Conservation (phyloP, 2,113 vertebrate species). For the Danio rerio region DNA sequence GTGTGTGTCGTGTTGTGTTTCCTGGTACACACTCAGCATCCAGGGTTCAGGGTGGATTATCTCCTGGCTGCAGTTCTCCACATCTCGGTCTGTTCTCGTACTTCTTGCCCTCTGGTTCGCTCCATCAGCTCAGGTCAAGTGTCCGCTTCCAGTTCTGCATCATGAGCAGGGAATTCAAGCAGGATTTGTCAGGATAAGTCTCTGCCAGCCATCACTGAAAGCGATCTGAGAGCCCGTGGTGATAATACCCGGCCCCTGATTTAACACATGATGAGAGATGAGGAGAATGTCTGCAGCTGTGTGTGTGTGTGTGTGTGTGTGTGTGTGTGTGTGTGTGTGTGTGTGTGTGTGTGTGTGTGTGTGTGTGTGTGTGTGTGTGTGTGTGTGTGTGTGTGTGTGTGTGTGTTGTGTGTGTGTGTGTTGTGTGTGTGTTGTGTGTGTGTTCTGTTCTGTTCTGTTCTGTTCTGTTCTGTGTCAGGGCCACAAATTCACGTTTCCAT, state of each 20-base stretch:
- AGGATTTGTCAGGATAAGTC: constrained; percentile 11
- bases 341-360: no score
- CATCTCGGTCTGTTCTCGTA: constrained; percentile 15
- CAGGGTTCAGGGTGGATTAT: not conserved
- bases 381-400: no score
- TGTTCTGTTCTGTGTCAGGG: no score
- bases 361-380: no score
- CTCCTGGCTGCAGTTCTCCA: not conserved
- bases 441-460: no score
- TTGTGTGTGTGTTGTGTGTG: no score
- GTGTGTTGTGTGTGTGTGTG: no score
- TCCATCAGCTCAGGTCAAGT: constrained; percentile 17
- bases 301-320: not conserved
- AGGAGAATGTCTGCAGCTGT: constrained; percentile 2
- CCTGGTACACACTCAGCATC: not conserved
- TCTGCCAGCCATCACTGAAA: constrained; percentile 29
- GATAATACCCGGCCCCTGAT: constrained; percentile 49
- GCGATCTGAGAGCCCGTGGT: constrained; percentile 23
- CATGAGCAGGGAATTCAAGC: not conserved
- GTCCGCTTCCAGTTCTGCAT: not conserved
- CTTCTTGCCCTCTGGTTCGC: constrained; percentile 18
- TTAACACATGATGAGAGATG: constrained; percentile 40
- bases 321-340: no score
- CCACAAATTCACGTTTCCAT: no score
- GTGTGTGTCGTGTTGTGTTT: not conserved